Conservation (phyloP, 2,113 vertebrate species). For the Triplophysa tibetana region DNA sequence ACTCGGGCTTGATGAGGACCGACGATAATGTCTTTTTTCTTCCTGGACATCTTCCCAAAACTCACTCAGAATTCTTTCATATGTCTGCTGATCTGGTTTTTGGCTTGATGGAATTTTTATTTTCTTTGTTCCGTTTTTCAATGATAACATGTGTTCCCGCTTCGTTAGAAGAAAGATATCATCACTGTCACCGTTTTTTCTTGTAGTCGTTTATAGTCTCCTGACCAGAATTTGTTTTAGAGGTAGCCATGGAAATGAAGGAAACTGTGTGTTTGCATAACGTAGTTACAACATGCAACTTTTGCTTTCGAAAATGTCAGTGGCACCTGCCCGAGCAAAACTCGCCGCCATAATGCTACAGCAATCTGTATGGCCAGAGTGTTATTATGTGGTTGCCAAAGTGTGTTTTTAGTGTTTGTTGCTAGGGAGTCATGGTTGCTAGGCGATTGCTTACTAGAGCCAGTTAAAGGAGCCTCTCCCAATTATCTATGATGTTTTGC, state of each 20-base stretch:
- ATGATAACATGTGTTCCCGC: background rate
- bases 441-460: background rate
- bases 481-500: no score
- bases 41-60: constrained; percentile 50
- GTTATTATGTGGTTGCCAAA: background rate
- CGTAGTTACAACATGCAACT: background rate
- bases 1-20: constrained; percentile 59
- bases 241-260: background rate
- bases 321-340: background rate
- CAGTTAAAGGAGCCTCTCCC: no score
- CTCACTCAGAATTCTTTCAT: constrained; percentile 42
- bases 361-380: background rate
- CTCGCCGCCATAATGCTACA: background rate
- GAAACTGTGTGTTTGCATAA: background rate
- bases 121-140: constrained; percentile 23
- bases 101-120: background rate
- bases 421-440: background rate
- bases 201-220: background rate
- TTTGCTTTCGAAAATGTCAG: background rate
- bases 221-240: constrained; percentile 8
- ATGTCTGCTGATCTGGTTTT: constrained; percentile 3
- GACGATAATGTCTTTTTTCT: constrained; percentile 53
- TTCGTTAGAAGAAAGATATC: background rate
- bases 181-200: background rate
- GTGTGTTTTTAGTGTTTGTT: no score